Conservation (phyloP, 2,797 vertebrate species). For the Aeoliscus strigatus region DNA sequence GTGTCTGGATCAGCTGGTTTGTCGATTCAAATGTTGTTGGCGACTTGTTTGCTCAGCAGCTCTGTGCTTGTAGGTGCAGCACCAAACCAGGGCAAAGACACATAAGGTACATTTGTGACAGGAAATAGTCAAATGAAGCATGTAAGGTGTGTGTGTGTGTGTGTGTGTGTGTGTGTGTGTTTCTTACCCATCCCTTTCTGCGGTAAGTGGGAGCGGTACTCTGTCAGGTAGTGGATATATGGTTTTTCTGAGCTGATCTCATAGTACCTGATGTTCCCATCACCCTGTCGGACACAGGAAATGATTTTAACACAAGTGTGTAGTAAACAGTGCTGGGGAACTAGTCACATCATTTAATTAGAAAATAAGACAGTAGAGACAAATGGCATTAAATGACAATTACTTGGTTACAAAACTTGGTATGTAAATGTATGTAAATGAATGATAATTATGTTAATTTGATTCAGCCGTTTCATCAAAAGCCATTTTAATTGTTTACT, state of each 20-base stretch:
- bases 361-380: too few relatives aligned
- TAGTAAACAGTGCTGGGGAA: too few relatives aligned
- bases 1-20: conserved; percentile 28
- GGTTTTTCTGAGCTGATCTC: conserved; percentile 89
- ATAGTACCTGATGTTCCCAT: conserved; percentile 95
- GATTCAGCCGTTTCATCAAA: too few relatives aligned
- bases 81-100: background rate
- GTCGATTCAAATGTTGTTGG: conserved; percentile 58
- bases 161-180: conserved; percentile 1
- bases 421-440: too few relatives aligned
- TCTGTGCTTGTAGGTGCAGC: conserved; percentile 32
- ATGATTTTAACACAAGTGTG: background rate
- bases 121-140: background rate
- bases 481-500: too few relatives aligned
- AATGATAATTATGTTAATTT: too few relatives aligned
- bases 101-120: background rate
- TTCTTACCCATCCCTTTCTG: conserved; percentile 95
- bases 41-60: conserved; percentile 54
- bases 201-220: conserved; percentile 84
- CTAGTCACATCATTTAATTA: too few relatives aligned
- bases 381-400: too few relatives aligned
- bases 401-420: too few relatives aligned
- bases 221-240: conserved; percentile 84
- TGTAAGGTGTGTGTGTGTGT: background rate
- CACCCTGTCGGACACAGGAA: conserved; percentile 74